Base-by-base conservation (phyloP, 2,797 vertebrate genomes). In the Bucorvus abyssinicus region DNA sequence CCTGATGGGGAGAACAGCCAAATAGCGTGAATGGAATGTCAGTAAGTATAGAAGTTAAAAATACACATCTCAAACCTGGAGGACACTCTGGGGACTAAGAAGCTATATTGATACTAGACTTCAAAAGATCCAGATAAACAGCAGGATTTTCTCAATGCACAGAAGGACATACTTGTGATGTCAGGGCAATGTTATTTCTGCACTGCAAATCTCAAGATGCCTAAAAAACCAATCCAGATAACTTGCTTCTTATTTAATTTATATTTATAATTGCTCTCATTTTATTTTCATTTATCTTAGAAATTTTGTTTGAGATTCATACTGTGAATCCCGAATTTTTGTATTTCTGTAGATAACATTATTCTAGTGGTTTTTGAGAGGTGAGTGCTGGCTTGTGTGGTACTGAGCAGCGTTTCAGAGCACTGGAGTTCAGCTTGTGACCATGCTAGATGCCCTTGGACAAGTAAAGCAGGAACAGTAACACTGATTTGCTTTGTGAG, bases 61-160 rank as follows among this genome's bases (percentile, higher is more conserved):
- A 96, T 96, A 93, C 52, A 92, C 92, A 77, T 92, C 86, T 92
- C 87, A 94, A 47, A 70, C 78, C 69, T 21, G 92, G 90, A 95
- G 84, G 93, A 91, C 86, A 32, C 94, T 75, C 84, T 55, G 75
- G 94, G 86, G 94, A 89, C 82, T 69, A 88, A 86, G 70, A 84
- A 94, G 34, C 88, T 95, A 27, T 96, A 87, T 97, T 96, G 94
- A 94, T 93, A 88, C 91, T 95, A 81, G 92, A 82, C 94, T 95
- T 96, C 93, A 97, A 89, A 94, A 93, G 94, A 84, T 81, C 77
- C 89, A 94, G 96, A 95, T 93, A 95, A 97, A 95, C 94, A 94
- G 88, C 67, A 49, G 82, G 85, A 77, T 94, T 95, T 93, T 94
- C 92, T 94, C 91, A 88, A 50, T 64, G 90, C 91, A 84, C 85